Evolutionary conservation across 2,113 vertebrate genomes (phyloP).

Genomic region (Rhinogobius similis): DNA sequence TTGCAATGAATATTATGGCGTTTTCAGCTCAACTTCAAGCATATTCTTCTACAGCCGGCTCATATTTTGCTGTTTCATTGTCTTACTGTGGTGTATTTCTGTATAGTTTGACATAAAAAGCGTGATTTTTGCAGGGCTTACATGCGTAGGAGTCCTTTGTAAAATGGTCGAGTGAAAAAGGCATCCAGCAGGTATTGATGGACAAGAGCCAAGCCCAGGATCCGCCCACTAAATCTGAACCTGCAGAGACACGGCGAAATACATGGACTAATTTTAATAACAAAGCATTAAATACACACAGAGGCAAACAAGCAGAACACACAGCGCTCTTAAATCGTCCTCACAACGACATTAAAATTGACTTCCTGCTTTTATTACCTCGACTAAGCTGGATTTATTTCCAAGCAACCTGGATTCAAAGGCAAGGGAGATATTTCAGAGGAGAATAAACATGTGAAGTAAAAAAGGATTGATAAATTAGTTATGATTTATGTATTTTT

Average conservation of each 20-base stretch:
- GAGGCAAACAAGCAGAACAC: neutral
- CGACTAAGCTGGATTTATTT: too few relatives aligned
- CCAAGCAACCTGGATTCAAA: too few relatives aligned
- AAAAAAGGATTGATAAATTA: too few relatives aligned
- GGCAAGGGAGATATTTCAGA: too few relatives aligned
- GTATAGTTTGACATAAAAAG: neutral
- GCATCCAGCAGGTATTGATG: slow-evolving; percentile 98
- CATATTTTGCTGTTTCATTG: slow-evolving; percentile 9
- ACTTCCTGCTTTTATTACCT: slow-evolving; percentile 2
- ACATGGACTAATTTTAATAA: neutral
- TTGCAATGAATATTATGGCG: too few relatives aligned
- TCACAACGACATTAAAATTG: neutral
- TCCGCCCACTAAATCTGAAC: slow-evolving; percentile 98
- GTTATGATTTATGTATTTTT: too few relatives aligned
- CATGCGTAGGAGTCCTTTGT: slow-evolving; percentile 98
- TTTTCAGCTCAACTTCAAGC: too few relatives aligned
- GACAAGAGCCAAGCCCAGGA: slow-evolving; percentile 94
- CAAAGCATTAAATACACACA: neutral
- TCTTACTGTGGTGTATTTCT: neutral
- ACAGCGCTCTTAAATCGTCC: neutral
- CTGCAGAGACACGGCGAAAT: slow-evolving; percentile 62
- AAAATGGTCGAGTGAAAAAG: slow-evolving; percentile 98
- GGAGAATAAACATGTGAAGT: too few relatives aligned
- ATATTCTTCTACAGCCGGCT: too few relatives aligned
- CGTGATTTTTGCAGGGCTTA: slow-evolving; percentile 65